Conservation (phyloP, 2,113 vertebrate species). For the Eclectus roratus region DNA sequence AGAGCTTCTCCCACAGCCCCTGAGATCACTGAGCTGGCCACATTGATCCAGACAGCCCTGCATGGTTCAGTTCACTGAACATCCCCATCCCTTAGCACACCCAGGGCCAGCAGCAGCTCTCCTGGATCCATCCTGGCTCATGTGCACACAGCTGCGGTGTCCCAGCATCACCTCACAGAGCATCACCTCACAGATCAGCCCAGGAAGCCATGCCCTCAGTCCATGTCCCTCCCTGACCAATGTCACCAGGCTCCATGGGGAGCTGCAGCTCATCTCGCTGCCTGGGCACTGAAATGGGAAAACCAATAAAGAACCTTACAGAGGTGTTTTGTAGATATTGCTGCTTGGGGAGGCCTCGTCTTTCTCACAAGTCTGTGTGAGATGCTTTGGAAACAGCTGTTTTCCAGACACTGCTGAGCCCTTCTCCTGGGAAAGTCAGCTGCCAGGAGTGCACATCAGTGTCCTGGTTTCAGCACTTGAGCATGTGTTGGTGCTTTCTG, state of each 20-base stretch:
- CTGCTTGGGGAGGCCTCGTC: neutral
- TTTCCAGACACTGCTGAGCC: neutral
- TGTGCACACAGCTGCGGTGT: neutral
- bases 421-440: neutral
- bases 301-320: neutral
- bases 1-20: neutral
- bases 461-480: neutral
- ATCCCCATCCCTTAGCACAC: neutral
- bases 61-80: neutral
- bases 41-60: no score
- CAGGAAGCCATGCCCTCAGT: neutral
- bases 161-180: neutral
- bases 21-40: neutral
- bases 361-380: neutral
- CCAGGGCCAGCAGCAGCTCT: neutral
- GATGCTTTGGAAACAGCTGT: neutral
- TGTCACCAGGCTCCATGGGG: neutral
- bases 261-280: neutral
- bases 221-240: neutral
- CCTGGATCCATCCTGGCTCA: neutral
- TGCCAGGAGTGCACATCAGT: neutral
- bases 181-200: neutral
- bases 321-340: neutral
- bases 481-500: accelerated
- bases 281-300: neutral